These are phyloP conservation scores for Myiopsitta monachus DNA, from an alignment of 2,113 vertebrate species.

Conservation along the genomic window DNA sequence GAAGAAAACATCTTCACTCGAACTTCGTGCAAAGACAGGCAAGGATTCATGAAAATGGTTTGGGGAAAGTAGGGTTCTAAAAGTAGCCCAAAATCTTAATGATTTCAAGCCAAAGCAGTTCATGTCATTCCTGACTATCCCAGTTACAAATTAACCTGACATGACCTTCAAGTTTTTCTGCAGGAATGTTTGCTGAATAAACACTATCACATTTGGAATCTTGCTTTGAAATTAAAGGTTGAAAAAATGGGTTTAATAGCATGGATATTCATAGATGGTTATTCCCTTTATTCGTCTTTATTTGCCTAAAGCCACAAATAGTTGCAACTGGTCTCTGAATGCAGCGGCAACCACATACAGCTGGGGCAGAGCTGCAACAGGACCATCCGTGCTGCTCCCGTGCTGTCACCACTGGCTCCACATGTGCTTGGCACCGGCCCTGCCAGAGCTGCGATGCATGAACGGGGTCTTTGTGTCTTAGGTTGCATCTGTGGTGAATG, in stretches of 20 bases:
- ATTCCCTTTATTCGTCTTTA: not conserved
- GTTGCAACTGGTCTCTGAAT: not conserved
- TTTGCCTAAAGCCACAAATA: not conserved
- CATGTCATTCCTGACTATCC: not conserved
- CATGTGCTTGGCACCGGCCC: accelerated
- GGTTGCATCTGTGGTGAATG: not conserved
- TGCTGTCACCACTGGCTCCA: not conserved
- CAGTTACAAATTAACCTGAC: conserved; percentile 57
- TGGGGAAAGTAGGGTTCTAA: not conserved
- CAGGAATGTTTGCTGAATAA: conserved; percentile 31
- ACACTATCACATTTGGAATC: not conserved
- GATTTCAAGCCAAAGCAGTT: not conserved
- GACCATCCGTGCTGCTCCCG: not conserved
- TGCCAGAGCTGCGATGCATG: not conserved
- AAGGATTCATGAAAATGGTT: not conserved
- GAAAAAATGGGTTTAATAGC: not conserved
- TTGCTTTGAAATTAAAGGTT: not conserved
- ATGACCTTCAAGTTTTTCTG: not conserved
- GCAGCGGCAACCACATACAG: not conserved
- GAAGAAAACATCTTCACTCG: not conserved
- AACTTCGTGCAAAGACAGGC: not conserved
- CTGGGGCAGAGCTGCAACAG: not conserved
- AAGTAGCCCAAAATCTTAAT: not conserved
- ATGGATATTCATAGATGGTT: not conserved
- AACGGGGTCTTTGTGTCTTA: not conserved